Evolutionary conservation across 2,797 vertebrate genomes (phyloP), one percentile per base, ranked within the genome.

Genomic region (Cetoscarus ocellatus): DNA sequence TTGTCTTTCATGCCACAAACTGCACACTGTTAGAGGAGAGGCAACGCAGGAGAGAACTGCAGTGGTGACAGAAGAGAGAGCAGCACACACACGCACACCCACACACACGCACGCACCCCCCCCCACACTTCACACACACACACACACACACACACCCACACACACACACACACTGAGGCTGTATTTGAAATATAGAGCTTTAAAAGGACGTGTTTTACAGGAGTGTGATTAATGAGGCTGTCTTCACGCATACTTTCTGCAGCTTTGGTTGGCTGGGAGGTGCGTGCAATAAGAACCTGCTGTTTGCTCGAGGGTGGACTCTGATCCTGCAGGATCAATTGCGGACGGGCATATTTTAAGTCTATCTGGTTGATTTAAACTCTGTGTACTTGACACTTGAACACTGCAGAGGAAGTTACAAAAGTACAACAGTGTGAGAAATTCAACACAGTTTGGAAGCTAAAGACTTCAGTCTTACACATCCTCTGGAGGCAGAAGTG

Each of bases 271-370:
- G 73, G 67, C 64, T 81, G 58, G 62, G 72, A 89, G 79, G 61
- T 57, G 61, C 82, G 67, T 40, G 58, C 63, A 69, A 70, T 90
- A 84, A 80, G 82, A 86, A 87, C 73, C 65, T 62, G 48, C 72
- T 73, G 66, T 80, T 84, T 82, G 73, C 87, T 82, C 5, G 6
- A 60, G 85, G 80, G 61, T 65, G 68, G 70, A 86, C 82, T 79
- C 72, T 34, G 84, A 89, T 86, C 83, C 85, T 51, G 43, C 43
- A 61, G 86, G 84, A 89, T 91, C 79, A 67, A 64, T 89, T 84
- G 78, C 83, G 8, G 58, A 73, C 51, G 42, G 55, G 71, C 79
- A 78, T 85, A 84, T 77, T 89, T 86, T 83, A 79, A 81, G 72
- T 79, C 74, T 79, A 58, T 83, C 77, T 72, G 57, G 65, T 75